These are phyloP conservation scores for Cotesia typhae DNA, from an alignment of 1,140 invertebrate species.

Conservation along the genomic window DNA sequence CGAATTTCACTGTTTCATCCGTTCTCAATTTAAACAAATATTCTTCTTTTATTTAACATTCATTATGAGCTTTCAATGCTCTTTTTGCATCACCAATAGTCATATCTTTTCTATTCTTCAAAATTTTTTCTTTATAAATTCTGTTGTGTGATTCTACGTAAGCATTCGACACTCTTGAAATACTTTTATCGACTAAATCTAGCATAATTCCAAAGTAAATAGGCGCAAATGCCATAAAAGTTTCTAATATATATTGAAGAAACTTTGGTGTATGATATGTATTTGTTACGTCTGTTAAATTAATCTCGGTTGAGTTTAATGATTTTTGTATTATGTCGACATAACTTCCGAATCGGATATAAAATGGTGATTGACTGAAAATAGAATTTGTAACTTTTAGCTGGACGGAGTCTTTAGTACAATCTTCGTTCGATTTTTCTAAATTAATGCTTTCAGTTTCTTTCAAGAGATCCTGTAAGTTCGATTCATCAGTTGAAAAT, in stretches of 20 bases:
- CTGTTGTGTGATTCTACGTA: conserved; percentile 1
- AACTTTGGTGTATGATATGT: conserved; percentile 2
- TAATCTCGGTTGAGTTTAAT: background rate
- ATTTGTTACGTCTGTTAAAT: background rate
- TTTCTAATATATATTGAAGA: background rate
- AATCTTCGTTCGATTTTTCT: background rate
- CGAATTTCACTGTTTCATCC: background rate
- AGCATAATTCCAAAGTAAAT: background rate
- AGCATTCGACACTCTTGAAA: conserved; percentile 1
- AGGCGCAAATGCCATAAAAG: background rate
- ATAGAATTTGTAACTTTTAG: background rate
- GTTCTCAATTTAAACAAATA: background rate
- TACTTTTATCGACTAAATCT: background rate
- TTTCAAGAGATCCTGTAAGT: background rate
- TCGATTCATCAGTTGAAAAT: background rate
- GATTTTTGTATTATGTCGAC: background rate
- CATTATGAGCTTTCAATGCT: background rate
- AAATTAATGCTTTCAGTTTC: background rate
- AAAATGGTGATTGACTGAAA: background rate
- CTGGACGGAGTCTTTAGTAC: background rate
- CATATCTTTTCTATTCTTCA: background rate
- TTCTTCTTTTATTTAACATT: background rate
- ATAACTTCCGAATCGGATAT: background rate
- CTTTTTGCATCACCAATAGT: background rate
- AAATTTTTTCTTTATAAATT: conserved; percentile 1